These are phyloP conservation scores for Limulus polyphemus DNA, from an alignment of 2,888 invertebrate genomes.

Conservation along the genomic window DNA sequence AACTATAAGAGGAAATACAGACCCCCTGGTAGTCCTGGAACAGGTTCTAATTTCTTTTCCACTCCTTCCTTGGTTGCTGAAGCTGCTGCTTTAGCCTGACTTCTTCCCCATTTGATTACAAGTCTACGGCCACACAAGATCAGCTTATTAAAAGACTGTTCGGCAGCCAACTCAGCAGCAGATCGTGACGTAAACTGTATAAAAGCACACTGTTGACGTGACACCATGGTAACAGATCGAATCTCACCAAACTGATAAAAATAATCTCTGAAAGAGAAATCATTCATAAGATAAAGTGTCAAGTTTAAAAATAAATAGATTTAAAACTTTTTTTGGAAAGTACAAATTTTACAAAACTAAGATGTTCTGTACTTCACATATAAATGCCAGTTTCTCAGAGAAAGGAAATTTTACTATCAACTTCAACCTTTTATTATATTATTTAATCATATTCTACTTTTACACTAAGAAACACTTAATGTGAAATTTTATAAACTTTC, in stretches of 20 bases:
- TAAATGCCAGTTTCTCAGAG: too few relatives aligned
- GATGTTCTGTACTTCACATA: too few relatives aligned
- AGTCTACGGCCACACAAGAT: constrained; percentile 69
- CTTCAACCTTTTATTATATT: too few relatives aligned
- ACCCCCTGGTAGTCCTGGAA: constrained; percentile 59
- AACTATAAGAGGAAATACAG: constrained; percentile 25
- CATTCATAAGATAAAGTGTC: neutral
- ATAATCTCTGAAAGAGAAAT: constrained; percentile 53
- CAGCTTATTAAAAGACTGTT: constrained; percentile 88
- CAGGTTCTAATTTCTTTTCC: constrained; percentile 47
- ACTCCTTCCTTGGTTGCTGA: constrained; percentile 19
- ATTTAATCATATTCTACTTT: too few relatives aligned
- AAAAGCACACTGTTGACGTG: constrained; percentile 84
- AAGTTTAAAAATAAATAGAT: too few relatives aligned
- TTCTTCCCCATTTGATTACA: constrained; percentile 97
- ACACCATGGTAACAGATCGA: constrained; percentile 77
- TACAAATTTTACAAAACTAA: too few relatives aligned
- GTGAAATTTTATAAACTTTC: too few relatives aligned
- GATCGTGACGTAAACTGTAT: constrained; percentile 84
- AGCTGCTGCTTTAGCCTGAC: constrained; percentile 58
- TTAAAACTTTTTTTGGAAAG: too few relatives aligned
- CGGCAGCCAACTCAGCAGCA: constrained; percentile 86
- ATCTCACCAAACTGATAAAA: constrained; percentile 99
- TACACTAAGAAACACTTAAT: too few relatives aligned
- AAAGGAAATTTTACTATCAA: too few relatives aligned